Base-by-base conservation (phyloP, 2,797 vertebrate genomes). In the Anguilla marmorata region DNA sequence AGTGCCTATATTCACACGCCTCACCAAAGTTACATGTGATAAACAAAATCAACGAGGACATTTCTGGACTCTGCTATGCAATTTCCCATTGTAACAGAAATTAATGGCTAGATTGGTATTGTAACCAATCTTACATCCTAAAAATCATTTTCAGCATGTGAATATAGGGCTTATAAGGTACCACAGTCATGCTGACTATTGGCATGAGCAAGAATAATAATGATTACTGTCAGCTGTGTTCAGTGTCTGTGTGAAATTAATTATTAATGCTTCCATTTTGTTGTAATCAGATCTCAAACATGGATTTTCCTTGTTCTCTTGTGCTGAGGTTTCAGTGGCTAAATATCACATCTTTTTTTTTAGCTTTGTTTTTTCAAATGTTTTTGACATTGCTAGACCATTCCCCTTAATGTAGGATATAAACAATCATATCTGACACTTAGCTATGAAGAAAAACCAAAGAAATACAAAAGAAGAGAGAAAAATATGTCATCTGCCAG, bases 211-310 rank as follows among this genome's bases (percentile, higher is more conserved):
- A 19, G 30, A 45, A 33, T 7, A 50, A 6, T 11, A 41, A 21
- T 45, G 19, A 48, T 48, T 82, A 80, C 30, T 48, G 41, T 45
- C 45, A 6, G 41, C 19, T 82, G 79, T 48, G 45, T 48, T 82
- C 45, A 48, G 41, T 66, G 63, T n/a, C 79, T 45, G 12, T 45
- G 16, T 48, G n/a, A 30, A 30, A 27, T 90, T 69, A 63, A 80
- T 89, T 89, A 88, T 92, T 90, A 50, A 89, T 88, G 48, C 3
- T 60, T 21, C 7, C 87, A 87, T 91, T 92, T 72, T 37, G 45
- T 86, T 88, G 41, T 91, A 90, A 88, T 14, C 4, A 45, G 87
- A 48, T 60, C 16, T 58, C 52, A 56, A 24, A 12, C 24, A 56
- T 86, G n/a, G 85, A 84, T 48, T 56, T 50, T 76, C n/a, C 84